Conservation (phyloP, 30 jellyfish, hydroid and myxozoan genomes). For the Hydra vulgaris region DNA sequence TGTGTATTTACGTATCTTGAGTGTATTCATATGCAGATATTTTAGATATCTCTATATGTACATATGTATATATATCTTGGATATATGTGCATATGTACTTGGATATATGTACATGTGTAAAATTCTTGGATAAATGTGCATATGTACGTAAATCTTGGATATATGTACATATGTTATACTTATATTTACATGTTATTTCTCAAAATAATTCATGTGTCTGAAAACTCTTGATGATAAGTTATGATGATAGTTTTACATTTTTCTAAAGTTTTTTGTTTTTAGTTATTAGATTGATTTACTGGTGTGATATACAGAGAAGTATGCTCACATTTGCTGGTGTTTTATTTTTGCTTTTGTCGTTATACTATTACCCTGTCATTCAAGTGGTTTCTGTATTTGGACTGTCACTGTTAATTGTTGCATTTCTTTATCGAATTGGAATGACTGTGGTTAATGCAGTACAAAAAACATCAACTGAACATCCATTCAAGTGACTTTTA, state of each 20-base stretch:
- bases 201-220: too few relatives aligned
- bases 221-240: too few relatives aligned
- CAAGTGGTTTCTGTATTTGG: slow-evolving; percentile 66
- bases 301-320: slow-evolving; percentile 64
- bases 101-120: too few relatives aligned
- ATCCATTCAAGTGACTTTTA: slow-evolving; percentile 75
- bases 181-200: too few relatives aligned
- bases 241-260: not conserved
- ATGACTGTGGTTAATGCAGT: slow-evolving; percentile 94
- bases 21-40: too few relatives aligned
- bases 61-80: too few relatives aligned
- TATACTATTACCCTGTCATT: slow-evolving; percentile 58
- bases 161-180: too few relatives aligned
- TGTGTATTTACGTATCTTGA: too few relatives aligned
- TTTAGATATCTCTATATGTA: too few relatives aligned
- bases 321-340: slow-evolving; percentile 67
- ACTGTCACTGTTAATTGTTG: slow-evolving; percentile 62
- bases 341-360: slow-evolving; percentile 48
- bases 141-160: too few relatives aligned
- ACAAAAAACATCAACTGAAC: slow-evolving; percentile 93
- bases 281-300: slow-evolving; percentile 68
- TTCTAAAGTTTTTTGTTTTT: not conserved
- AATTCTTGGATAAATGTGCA: too few relatives aligned
- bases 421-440: slow-evolving; percentile 86
- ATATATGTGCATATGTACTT: too few relatives aligned